Percentiles rank a stretch among this genome's conserved stretches.
phyloP scores from a whole-genome alignment of 2,888 invertebrate species.

The Cheilosia scutellata region DNA sequence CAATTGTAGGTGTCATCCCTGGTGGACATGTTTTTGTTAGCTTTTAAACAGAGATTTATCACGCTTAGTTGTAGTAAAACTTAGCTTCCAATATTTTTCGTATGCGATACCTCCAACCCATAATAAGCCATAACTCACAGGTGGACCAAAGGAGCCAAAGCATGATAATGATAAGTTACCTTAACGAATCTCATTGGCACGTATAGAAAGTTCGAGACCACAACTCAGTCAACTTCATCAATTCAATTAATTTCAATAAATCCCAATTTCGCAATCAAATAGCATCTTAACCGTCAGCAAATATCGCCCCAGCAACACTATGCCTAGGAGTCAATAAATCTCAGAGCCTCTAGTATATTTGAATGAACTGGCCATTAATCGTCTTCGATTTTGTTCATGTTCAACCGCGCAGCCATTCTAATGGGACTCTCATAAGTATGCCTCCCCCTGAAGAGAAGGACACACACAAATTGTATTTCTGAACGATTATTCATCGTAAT shows the following conservation, averaged over 20 bases:
- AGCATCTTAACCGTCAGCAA: not conserved
- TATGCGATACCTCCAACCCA: too few species aligned
- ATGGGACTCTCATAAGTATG: not conserved
- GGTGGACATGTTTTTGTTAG: too few species aligned
- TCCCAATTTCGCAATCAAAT: conserved; percentile 1
- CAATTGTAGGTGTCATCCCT: too few species aligned
- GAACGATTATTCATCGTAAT: conserved; percentile 73
- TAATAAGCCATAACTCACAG: too few species aligned
- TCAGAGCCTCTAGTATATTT: conserved; percentile 32
- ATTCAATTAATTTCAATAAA: conserved; percentile 1
- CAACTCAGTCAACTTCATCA: not conserved
- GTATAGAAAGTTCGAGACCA: too few species aligned
- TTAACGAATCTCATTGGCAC: too few species aligned
- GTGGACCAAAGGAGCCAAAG: too few species aligned
- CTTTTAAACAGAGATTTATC: too few species aligned
- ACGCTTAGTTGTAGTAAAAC: too few species aligned
- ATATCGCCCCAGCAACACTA: not conserved
- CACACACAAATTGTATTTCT: conserved; percentile 54
- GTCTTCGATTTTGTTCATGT: conserved; percentile 55
- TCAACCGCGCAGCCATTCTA: not conserved
- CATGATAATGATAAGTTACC: too few species aligned
- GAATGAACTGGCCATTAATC: conserved; percentile 67
- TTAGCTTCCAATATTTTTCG: too few species aligned
- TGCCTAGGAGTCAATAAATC: conserved; percentile 50
- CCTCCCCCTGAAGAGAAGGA: not conserved